Evolutionary conservation across 2,113 vertebrate genomes (phyloP).

Genomic region (Trachemys scripta): DNA sequence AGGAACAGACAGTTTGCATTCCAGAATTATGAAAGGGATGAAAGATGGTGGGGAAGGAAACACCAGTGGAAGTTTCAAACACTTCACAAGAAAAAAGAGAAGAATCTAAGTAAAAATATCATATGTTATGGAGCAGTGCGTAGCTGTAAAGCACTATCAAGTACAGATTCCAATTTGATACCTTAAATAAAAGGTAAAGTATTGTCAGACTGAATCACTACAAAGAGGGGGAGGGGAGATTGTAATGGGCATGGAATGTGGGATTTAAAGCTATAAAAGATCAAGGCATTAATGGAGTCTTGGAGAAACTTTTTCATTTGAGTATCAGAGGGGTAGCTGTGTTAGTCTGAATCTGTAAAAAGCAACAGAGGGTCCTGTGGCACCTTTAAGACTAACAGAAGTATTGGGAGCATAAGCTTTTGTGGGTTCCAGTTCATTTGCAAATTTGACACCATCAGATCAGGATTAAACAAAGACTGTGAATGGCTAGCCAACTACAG

Average conservation of each 20-base stretch:
- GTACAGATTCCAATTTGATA: neutral
- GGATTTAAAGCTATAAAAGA: neutral
- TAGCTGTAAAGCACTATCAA: neutral
- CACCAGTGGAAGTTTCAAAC: neutral
- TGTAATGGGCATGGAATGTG: neutral
- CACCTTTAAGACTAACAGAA: too few species aligned
- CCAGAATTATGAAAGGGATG: neutral
- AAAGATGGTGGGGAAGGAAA: neutral
- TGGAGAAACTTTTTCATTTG: neutral
- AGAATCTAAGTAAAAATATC: neutral
- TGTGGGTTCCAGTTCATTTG: too few species aligned
- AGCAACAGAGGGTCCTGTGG: too few species aligned
- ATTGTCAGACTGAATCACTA: neutral
- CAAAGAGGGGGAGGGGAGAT: neutral
- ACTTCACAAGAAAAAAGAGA: neutral
- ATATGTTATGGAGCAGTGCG: neutral
- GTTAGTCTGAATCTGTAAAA: too few species aligned
- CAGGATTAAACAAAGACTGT: too few species aligned
- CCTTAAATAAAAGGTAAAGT: neutral
- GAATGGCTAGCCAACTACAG: too few species aligned
- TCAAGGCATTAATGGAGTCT: neutral
- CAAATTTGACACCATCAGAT: too few species aligned
- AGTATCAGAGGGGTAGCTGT: too few species aligned
- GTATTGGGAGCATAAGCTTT: too few species aligned
- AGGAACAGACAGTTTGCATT: neutral